These are phyloP conservation scores for Lophotis ruficrista DNA, from an alignment of 2,113 vertebrate genomes.

Conservation along the genomic window DNA sequence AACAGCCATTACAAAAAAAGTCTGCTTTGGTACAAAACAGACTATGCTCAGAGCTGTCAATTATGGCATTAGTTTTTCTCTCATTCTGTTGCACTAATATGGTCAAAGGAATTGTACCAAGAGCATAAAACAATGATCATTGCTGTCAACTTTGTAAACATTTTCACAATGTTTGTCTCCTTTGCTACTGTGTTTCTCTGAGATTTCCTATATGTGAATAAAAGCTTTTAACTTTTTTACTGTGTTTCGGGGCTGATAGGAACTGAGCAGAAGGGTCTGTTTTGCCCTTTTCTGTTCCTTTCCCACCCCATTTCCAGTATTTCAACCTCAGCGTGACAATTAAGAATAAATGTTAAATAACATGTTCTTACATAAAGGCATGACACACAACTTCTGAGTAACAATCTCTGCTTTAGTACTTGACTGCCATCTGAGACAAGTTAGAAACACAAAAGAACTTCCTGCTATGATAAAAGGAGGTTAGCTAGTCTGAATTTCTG, in stretches of 20 bases:
- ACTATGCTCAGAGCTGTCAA: not conserved
- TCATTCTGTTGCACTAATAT: not conserved
- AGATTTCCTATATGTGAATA: not conserved
- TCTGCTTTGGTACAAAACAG: not conserved
- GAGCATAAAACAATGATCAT: not conserved
- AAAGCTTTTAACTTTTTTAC: not conserved
- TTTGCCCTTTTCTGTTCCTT: not conserved
- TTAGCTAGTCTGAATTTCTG: not conserved
- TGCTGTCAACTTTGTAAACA: not conserved
- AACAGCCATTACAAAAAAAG: not conserved
- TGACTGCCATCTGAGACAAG: not conserved
- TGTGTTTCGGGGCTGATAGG: not conserved
- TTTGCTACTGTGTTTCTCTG: not conserved
- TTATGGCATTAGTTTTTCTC: not conserved
- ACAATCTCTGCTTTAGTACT: not conserved
- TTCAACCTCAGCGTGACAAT: not conserved
- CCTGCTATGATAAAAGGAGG: not conserved
- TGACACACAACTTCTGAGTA: not conserved
- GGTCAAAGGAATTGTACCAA: not conserved
- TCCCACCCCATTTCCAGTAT: not conserved
- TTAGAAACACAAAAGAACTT: not conserved
- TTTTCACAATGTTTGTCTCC: not conserved
- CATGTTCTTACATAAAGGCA: not conserved
- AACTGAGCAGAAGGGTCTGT: not conserved
- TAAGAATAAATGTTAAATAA: not conserved